Evolutionary conservation across 2,888 invertebrate genomes (phyloP), one percentile per base, ranked within the genome.

Genomic region (Drosophila meridionalis): DNA sequence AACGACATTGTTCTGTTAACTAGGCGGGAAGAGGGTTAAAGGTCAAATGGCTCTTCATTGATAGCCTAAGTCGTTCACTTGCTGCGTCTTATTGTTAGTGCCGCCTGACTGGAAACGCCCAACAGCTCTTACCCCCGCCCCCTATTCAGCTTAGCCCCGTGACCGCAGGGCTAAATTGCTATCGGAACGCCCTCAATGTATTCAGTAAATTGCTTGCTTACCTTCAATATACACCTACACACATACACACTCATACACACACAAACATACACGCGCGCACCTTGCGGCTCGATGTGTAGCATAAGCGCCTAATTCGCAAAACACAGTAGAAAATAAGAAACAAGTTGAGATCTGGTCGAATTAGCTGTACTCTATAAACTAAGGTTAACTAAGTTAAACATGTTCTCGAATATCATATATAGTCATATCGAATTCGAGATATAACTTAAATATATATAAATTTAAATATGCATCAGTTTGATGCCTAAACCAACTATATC

Each of bases 131-230:
- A n/a, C n/a, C 12, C 28, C 20, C 32, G 20, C 28, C 50, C 52
- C 20, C 11, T 48, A 30, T 34, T 38, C 45, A 40, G 62, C 58
- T 80, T 58, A 68, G 52, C n/a, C 43, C 64, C 47, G 48, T 72
- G 64, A 72, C 72, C 77, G 61, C 73, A 65, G 61, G 72, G n/a
- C 45, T 9, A 50, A 65, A 77, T 77, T 72, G 73, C 81, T 80
- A 48, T 30, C 26, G 69, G 53, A 69, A 81, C 73, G 81, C 78
- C 73, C 73, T 47, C 69, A 57, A 70, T 73, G 82, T 84, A 84
- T 84, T 85, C 87, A 87, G 79, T 64, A 87, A 84, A 84, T 89
- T 89, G 82, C 67, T 82, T 71, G 80, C 82, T 76, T 72, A 74
- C 71, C 65, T 60, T 32, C 48, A 47, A 45, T 36, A 4, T 42